Base-by-base conservation (phyloP, 2,113 vertebrate genomes). In the Sturnus vulgaris region DNA sequence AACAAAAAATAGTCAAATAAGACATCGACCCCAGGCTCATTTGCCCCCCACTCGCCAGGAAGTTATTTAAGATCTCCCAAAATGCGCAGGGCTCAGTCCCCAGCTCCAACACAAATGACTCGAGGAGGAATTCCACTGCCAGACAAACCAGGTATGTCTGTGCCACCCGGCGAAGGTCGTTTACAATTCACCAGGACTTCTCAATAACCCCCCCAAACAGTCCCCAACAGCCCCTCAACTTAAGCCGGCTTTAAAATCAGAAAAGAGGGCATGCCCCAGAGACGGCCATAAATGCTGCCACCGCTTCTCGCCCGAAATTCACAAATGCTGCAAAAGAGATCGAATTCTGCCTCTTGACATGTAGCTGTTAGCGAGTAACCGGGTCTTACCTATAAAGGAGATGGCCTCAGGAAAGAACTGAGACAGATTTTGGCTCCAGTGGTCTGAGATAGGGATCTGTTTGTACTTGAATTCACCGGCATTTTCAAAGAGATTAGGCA, bases 361-460 rank as follows among this genome's bases (percentile, higher is more conserved):
- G 21, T 0, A 77, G 65, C 53, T 27, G 56, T 73, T 46, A 35
- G 59, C 37, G 59, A 93, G 57, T 23, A 70, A 79, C n/a, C 9
- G 46, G 16, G 40, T 95, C 99, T 99, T 93, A 99, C 99, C 99
- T 94, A 99, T 99, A 87, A 99, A 99, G 94, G 99, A 98, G 98
- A 99, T 99, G 95, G 99, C 99, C 96, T 99, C 99, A 1, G 99
- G 99, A 89, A 99, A 99, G 98, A 99, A 99, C 98, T 99, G 99
- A 11, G 99, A 99, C 56, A 99, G 98, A 80, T 99, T 99, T 97
- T 99, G 99, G 98, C 99, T 99, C 99, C 99, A 99, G 98, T 99
- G 99, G 91, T 99, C 99, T 33, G 99, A 99, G 97, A 99, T 99
- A 17, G 99, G 99, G 95, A 99, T 99, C 98, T 99, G 99, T 96